These are phyloP conservation scores for Triops longicaudatus DNA, from an alignment of 1,140 invertebrate genomes.

Conservation along the genomic window DNA sequence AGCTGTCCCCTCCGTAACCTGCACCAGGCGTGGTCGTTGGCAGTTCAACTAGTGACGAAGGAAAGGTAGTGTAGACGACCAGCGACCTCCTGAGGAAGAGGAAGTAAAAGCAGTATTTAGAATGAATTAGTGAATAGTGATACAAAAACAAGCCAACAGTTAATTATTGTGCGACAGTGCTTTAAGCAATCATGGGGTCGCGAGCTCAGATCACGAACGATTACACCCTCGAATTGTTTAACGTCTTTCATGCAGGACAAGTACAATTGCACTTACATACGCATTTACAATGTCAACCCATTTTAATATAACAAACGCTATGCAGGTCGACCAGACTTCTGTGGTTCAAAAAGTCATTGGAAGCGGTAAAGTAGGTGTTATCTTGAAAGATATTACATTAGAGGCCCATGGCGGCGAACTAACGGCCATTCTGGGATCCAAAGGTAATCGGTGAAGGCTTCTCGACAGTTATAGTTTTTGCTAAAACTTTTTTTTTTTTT, in stretches of 20 bases:
- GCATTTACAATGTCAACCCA: not conserved
- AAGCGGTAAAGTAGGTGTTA: slow-evolving; percentile 66
- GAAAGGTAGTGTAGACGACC: slow-evolving; percentile 1
- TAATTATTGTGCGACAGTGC: not conserved
- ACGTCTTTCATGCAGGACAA: slow-evolving; percentile 80
- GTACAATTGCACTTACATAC: slow-evolving; percentile 43
- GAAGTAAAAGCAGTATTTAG: not conserved
- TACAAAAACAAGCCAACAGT: not conserved
- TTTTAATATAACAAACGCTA: slow-evolving; percentile 19
- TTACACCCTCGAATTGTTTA: slow-evolving; percentile 74
- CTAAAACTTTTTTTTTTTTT: not conserved
- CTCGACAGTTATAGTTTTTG: not conserved
- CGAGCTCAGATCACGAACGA: slow-evolving; percentile 49
- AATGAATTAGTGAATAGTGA: not conserved
- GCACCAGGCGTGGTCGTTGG: not conserved
- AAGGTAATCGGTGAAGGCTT: slow-evolving; percentile 50
- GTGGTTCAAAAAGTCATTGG: slow-evolving; percentile 67
- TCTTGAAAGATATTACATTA: slow-evolving; percentile 82
- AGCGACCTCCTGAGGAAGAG: not conserved
- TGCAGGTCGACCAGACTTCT: slow-evolving; percentile 65
- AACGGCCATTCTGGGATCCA: slow-evolving; percentile 81
- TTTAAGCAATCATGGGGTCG: slow-evolving; percentile 14
- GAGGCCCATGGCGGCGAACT: slow-evolving; percentile 84
- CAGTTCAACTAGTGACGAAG: not conserved
- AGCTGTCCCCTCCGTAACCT: not conserved